Evolutionary conservation across 2,113 vertebrate species (phyloP), one percentile per base, ranked within the genome.

Genomic region (Numida meleagris): DNA sequence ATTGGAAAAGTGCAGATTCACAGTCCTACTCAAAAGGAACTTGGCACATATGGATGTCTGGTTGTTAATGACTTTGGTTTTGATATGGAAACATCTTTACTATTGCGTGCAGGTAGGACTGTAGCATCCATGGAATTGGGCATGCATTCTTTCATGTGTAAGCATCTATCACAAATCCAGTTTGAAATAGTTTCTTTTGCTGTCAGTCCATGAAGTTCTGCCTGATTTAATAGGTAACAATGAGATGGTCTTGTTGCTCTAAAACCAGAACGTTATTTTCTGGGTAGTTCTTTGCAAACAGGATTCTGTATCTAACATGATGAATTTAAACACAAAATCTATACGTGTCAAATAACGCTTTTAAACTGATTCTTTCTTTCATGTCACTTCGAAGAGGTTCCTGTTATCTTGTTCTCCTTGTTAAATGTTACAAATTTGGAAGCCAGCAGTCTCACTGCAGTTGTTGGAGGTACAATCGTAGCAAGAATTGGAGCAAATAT

Each of bases 31-130:
- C 91, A 31, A 20, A 97, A 95, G 68, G 99, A 99, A 3, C 91
- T 96, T 71, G 99, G 99, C 21, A 25, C 86, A 33, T 99, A 99
- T 48, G 96, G 93, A 29, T 99, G 99, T 90, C 95, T 96, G 3
- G 98, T 97, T 42, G 95, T 96, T 40, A 98, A 97, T 71, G 89
- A 82, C 13, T 96, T 97, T 1, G 98, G 98, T 11, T 98, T 98
- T 3, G 98, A 99, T 62, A 95, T 74, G 42, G 98, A 98, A 94
- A 97, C 94, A 9, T 98, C 98, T 8, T 86, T 96, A 25, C 95
- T 99, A 2, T 38, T 98, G 19, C 96, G 51, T 29, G 98, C 99
- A 97, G 98, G 99, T 99, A 96, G 93, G 90, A 53, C 40, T 73
- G 24, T 29, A 53, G 16, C 18, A 27, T 29, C 24, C 46, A 23